Percentiles rank a stretch among this genome's conserved stretches.
phyloP scores from a whole-genome alignment of 1,140 invertebrate species.

The Eriosoma lanigerum region DNA sequence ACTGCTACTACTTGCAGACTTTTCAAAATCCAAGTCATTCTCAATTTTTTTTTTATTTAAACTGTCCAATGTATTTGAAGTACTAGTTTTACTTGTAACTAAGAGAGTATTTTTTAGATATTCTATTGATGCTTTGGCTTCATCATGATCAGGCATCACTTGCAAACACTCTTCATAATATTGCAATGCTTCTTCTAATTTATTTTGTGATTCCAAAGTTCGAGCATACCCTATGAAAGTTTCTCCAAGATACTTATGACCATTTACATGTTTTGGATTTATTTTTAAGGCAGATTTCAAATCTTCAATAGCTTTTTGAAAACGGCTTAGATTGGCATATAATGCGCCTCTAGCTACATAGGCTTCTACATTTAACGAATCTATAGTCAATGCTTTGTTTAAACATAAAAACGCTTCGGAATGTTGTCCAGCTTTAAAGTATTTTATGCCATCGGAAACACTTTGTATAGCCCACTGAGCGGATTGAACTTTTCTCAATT shows the following conservation, averaged over 20 bases:
- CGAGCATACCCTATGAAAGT: slow-evolving; percentile 82
- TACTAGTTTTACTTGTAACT: background rate
- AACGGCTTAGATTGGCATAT: slow-evolving; percentile 91
- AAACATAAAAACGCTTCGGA: slow-evolving; percentile 92
- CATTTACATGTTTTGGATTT: slow-evolving; percentile 90
- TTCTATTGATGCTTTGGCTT: slow-evolving; percentile 61
- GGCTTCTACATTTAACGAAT: slow-evolving; percentile 90
- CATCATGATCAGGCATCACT: slow-evolving; percentile 79
- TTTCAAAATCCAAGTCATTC: slow-evolving; percentile 17
- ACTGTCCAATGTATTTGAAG: background rate
- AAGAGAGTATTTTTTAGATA: slow-evolving; percentile 16
- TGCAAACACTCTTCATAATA: slow-evolving; percentile 79
- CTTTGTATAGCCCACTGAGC: slow-evolving; percentile 90
- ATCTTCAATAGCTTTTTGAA: slow-evolving; percentile 90
- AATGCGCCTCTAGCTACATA: slow-evolving; percentile 89
- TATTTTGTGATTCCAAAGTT: slow-evolving; percentile 69
- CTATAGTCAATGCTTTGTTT: slow-evolving; percentile 90
- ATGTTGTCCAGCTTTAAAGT: slow-evolving; percentile 87
- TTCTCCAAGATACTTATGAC: slow-evolving; percentile 90
- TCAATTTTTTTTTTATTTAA: slow-evolving; percentile 13
- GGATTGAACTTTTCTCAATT: slow-evolving; percentile 83
- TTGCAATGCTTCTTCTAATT: slow-evolving; percentile 80
- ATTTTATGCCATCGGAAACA: slow-evolving; percentile 88
- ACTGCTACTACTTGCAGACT: slow-evolving; percentile 40
- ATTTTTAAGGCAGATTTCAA: slow-evolving; percentile 87